A percentile compares a stretch with the other conserved stretches of the same genome.
phyloP scores from a whole-genome alignment of 2,113 vertebrate genomes.

The Notechis scutatus region DNA sequence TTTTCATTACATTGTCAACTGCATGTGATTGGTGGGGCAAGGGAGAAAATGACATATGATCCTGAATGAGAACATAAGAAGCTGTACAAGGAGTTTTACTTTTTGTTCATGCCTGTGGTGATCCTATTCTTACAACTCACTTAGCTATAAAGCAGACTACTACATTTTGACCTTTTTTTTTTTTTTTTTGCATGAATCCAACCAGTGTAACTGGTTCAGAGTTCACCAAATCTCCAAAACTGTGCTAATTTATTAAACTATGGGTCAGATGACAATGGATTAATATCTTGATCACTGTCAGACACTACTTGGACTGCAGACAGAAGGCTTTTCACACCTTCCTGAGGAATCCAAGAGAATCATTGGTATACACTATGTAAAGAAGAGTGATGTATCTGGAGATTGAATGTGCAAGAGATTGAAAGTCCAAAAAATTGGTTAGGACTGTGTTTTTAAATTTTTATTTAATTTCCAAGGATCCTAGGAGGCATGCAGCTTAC shows the following conservation, averaged over 20 bases:
- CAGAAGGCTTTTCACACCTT: background rate
- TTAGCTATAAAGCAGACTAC: background rate
- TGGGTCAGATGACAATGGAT: background rate
- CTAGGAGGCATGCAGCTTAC: background rate
- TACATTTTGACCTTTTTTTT: background rate
- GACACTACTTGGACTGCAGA: background rate
- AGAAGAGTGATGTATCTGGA: background rate
- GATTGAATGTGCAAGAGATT: background rate
- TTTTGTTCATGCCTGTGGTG: background rate
- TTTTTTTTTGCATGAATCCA: background rate
- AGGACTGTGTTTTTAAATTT: background rate
- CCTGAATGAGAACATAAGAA: background rate
- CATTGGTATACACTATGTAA: background rate
- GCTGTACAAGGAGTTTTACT: background rate
- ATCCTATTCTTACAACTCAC: background rate
- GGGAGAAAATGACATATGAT: background rate
- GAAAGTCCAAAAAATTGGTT: background rate
- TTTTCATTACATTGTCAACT: background rate
- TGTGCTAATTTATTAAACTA: background rate
- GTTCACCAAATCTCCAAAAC: background rate
- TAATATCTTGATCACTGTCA: background rate
- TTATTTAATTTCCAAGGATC: background rate
- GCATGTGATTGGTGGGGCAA: background rate
- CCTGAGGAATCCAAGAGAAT: background rate
- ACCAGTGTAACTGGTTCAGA: background rate